Evolutionary conservation across 2,113 vertebrate genomes (phyloP).

Genomic region (Channa maculata): DNA sequence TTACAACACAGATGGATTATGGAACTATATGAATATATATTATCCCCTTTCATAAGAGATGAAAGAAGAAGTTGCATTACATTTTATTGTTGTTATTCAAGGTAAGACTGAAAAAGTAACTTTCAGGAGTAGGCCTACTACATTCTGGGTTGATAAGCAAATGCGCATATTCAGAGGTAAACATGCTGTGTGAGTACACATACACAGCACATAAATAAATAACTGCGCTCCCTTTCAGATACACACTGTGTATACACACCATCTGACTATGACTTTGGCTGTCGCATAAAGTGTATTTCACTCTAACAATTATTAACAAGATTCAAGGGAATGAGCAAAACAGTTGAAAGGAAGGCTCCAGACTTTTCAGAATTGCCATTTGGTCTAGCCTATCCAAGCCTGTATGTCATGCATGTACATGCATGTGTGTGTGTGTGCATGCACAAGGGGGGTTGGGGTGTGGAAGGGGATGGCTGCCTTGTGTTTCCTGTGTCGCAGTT

Average conservation of each 20-base stretch:
- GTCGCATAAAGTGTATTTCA: constrained; percentile 55
- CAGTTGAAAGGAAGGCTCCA: constrained; percentile 67
- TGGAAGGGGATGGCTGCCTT: constrained; percentile 61
- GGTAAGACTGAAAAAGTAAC: constrained; percentile 17
- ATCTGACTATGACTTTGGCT: constrained; percentile 25
- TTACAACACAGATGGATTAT: constrained; percentile 5
- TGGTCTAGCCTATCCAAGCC: constrained; percentile 54
- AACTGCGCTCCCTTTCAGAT: constrained; percentile 26
- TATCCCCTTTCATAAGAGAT: neutral
- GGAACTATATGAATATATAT: constrained; percentile 1
- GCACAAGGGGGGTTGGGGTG: neutral
- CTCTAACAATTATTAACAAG: constrained; percentile 78
- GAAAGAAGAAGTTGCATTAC: neutral
- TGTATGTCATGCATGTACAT: constrained; percentile 11
- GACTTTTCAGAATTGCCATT: constrained; percentile 73
- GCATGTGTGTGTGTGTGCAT: constrained; percentile 2
- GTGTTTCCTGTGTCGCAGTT: constrained; percentile 87
- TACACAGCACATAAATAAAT: constrained; percentile 55
- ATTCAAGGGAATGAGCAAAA: constrained; percentile 66
- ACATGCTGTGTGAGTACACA: constrained; percentile 37
- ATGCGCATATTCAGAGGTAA: constrained; percentile 61
- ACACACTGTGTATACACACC: constrained; percentile 15
- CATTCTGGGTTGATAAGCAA: constrained; percentile 34
- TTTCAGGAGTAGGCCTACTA: neutral
- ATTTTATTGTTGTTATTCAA: neutral